Evolutionary conservation across 1,140 invertebrate genomes (phyloP).

Genomic region (Lasaia peninsularis): DNA sequence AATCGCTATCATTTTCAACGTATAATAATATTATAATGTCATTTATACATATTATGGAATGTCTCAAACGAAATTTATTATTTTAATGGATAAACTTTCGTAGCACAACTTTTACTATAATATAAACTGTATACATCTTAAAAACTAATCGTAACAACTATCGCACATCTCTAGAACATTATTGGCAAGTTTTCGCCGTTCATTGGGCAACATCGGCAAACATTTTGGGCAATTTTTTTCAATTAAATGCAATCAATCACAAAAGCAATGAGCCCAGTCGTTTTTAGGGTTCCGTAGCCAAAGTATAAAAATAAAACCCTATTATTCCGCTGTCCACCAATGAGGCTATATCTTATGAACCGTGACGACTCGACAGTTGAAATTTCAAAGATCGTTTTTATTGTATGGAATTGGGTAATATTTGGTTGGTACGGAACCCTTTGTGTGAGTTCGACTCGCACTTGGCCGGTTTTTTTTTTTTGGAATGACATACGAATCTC

Average conservation of each 20-base stretch:
- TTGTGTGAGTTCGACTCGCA: too few relatives aligned
- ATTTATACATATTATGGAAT: neutral
- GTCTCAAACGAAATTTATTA: neutral
- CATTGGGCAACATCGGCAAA: conserved; percentile 48
- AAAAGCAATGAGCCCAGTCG: neutral
- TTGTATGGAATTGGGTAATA: too few relatives aligned
- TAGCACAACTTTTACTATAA: conserved; percentile 38
- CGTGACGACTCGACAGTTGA: too few relatives aligned
- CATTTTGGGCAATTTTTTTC: conserved; percentile 1
- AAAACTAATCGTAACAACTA: conserved; percentile 35
- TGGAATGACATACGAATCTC: neutral
- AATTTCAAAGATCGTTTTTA: too few relatives aligned
- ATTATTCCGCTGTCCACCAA: too few relatives aligned
- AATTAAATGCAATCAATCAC: conserved; percentile 11
- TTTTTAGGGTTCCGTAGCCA: too few relatives aligned
- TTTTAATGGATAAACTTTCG: conserved; percentile 26
- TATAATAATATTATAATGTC: too few relatives aligned
- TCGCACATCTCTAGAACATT: conserved; percentile 38
- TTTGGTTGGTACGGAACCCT: too few relatives aligned
- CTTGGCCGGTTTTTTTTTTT: too few relatives aligned
- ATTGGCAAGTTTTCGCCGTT: conserved; percentile 44
- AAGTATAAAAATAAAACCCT: too few relatives aligned
- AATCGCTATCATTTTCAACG: neutral
- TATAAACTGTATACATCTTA: conserved; percentile 43
- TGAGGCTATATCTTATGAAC: too few relatives aligned